Evolutionary conservation across 1,140 invertebrate species (phyloP).

Genomic region (Alviniconcha marisindica): DNA sequence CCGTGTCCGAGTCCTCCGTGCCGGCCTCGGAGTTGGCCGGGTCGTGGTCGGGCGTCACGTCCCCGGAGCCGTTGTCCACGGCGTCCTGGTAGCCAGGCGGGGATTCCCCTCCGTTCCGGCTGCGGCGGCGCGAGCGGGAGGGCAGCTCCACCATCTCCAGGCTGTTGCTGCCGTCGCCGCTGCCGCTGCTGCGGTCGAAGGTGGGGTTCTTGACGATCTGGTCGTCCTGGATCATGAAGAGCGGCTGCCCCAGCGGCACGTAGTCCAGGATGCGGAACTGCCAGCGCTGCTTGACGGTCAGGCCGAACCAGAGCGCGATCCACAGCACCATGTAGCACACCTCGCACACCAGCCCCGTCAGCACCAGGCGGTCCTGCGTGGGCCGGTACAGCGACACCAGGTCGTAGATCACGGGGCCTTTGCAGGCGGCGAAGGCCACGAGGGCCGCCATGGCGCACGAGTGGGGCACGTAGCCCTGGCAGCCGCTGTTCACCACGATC

Average conservation of each 20-base stretch:
- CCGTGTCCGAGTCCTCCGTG: constrained; percentile 48
- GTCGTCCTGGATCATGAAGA: constrained; percentile 55
- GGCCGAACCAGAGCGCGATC: constrained; percentile 65
- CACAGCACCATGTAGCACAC: constrained; percentile 65
- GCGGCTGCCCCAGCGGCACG: constrained; percentile 58
- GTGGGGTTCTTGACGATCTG: constrained; percentile 54
- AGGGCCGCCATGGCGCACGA: constrained; percentile 60
- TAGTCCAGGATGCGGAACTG: constrained; percentile 67
- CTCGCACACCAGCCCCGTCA: constrained; percentile 61
- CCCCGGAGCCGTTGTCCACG: constrained; percentile 21
- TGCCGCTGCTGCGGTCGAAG: constrained; percentile 36
- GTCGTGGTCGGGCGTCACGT: constrained; percentile 39
- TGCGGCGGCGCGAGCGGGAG: background rate
- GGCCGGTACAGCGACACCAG: constrained; percentile 59
- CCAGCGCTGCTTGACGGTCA: constrained; percentile 69
- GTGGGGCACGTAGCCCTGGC: constrained; percentile 65
- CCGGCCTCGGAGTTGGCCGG: constrained; percentile 47
- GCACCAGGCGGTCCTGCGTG: constrained; percentile 55
- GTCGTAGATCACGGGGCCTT: constrained; percentile 65
- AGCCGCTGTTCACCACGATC: constrained; percentile 54
- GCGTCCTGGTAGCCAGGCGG: constrained; percentile 44
- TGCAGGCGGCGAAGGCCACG: constrained; percentile 57
- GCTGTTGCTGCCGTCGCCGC: constrained; percentile 4
- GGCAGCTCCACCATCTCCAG: constrained; percentile 9
- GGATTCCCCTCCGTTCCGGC: constrained; percentile 21